Conservation (phyloP, 1,140 invertebrate species). For the Drosophila jambulina region DNA sequence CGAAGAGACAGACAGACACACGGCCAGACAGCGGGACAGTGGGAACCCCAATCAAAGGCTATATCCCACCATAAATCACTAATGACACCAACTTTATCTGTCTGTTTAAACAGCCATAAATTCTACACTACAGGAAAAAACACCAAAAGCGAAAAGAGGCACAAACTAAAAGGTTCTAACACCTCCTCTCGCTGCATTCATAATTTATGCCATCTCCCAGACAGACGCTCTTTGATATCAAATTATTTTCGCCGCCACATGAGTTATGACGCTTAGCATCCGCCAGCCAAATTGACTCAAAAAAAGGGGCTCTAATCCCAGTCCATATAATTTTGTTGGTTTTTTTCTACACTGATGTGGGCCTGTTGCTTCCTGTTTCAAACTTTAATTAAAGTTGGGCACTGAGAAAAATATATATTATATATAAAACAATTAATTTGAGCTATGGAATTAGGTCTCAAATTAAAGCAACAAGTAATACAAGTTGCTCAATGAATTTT, state of each 20-base stretch:
- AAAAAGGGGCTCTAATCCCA: constrained; percentile 26
- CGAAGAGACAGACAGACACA: constrained; percentile 11
- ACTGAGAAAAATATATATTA: background rate
- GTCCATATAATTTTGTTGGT: constrained; percentile 15
- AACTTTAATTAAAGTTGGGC: constrained; percentile 47
- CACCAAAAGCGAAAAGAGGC: background rate
- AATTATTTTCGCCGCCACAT: constrained; percentile 68
- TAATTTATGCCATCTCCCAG: constrained; percentile 72
- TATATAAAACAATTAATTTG: background rate
- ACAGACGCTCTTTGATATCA: constrained; percentile 69
- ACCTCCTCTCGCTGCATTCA: constrained; percentile 55
- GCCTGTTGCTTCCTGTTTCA: constrained; percentile 53
- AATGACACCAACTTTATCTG: constrained; percentile 73
- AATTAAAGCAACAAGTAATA: background rate
- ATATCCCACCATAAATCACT: constrained; percentile 80
- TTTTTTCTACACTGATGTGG: constrained; percentile 20
- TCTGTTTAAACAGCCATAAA: constrained; percentile 76
- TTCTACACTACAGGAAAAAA: constrained; percentile 45
- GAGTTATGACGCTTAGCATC: constrained; percentile 70
- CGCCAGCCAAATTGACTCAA: constrained; percentile 58
- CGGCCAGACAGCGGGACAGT: constrained; percentile 4
- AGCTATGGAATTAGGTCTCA: background rate
- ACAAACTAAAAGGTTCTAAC: constrained; percentile 69
- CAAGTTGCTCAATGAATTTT: background rate
- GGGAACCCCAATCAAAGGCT: constrained; percentile 60